Evolutionary conservation across 1,140 invertebrate genomes (phyloP), one percentile per base, ranked within the genome.

Genomic region (Pinna nobilis): DNA sequence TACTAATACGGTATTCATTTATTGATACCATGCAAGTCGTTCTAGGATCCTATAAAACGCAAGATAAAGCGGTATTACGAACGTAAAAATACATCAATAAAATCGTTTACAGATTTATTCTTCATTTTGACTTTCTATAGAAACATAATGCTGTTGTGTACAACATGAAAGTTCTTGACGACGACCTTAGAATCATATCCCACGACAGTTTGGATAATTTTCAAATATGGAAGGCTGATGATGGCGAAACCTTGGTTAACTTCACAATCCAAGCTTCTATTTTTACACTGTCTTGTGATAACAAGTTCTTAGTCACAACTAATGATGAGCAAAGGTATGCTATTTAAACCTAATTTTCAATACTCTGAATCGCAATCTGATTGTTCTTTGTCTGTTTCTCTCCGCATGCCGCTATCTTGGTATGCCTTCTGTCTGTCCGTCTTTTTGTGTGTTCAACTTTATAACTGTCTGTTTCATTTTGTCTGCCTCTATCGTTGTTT

Each of bases 151-250:
- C 20, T 32, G 30, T 69, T 25, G 55, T 69, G 1, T 20, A 39
- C 20, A 37, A 44, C 28, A 41, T 69, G 15, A 49, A 69, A 55
- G 44, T 57, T 7, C n/a, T 69, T 18, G 66, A 57, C 6, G 53
- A 69, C n/a, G 51, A 69, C 28, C 20, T 63, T 18, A 33, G 53
- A 59, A 59, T 69, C 7, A 23, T 57, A 28, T 69, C 66, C 20
- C 49, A 59, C 51, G 66, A 69, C 44, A 20, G 18, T 20, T 28
- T 44, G 9, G 66, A 53, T 3, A 25, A 59, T 25, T 69, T 69
- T 28, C 66, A 59, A 32, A 18, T 69, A 20, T 69, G 66, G 66
- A 35, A 39, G 28, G 66, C 66, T 18, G 66, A 69, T 2, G 39
- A 55, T 15, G 66, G 66, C 15, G 28, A n/a, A 4, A 69, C 66